A percentile compares a stretch with the other conserved stretches of the same genome.
Evolutionary conservation across 2,888 invertebrate genomes (phyloP).

Genomic region (Silvanus unidentatus): DNA sequence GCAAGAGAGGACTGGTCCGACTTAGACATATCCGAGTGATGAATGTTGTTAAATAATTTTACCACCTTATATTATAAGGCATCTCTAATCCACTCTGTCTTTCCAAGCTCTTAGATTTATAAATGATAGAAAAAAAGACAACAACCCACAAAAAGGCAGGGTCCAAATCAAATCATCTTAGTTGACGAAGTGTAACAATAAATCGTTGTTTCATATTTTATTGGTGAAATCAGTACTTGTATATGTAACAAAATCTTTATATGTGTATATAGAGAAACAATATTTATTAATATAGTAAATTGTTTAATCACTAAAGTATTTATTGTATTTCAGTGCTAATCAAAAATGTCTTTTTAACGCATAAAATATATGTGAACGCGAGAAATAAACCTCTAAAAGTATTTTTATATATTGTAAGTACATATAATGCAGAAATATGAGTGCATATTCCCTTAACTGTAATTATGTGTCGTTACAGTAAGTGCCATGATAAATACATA

Average conservation of each 20-base stretch:
- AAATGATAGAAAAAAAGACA: conserved; percentile 16
- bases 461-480: conserved; percentile 23
- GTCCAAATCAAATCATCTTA: conserved; percentile 39
- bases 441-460: conserved; percentile 19
- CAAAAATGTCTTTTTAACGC: conserved; percentile 7
- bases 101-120: conserved; percentile 34
- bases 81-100: conserved; percentile 43
- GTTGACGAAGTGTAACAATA: background rate
- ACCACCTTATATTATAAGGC: conserved; percentile 30
- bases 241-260: background rate
- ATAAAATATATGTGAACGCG: background rate
- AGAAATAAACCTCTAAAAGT: conserved; percentile 24
- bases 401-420: conserved; percentile 33
- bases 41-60: conserved; percentile 24
- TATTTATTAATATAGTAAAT: background rate
- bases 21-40: conserved; percentile 51
- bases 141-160: conserved; percentile 34
- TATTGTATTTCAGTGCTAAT: conserved; percentile 29
- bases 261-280: background rate
- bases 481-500: conserved; percentile 22
- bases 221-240: background rate
- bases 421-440: conserved; percentile 15
- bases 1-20: conserved; percentile 80
- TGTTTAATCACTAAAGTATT: background rate
- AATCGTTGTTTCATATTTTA: conserved; percentile 7